Base-by-base conservation (phyloP, 1,140 invertebrate genomes). In the Conopomorpha cramerella region DNA sequence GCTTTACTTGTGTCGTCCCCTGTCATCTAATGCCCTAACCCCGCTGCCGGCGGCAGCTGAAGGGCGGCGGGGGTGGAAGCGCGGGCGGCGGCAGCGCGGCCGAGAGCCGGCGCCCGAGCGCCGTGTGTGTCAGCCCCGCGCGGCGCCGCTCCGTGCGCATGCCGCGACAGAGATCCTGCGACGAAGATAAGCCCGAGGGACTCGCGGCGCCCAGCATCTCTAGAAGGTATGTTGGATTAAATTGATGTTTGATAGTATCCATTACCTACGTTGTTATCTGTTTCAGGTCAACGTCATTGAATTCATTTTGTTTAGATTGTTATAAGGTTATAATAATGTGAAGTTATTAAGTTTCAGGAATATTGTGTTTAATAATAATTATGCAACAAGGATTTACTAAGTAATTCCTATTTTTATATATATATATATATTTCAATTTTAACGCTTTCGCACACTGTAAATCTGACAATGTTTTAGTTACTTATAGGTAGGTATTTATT, bases 151-250 rank as follows among this genome's bases (percentile, higher is more conserved):
- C 89, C 0, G 76, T 86, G 35, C 61, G 77, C 27, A 81, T 88
- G 8, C 83, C 86, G 2, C 80, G 88, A 8, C 89, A 91, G 60
- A 87, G 89, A 46, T 91, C 88, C 46, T 90, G 89, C 49, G 89
- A 91, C 49, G 89, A 91, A 35, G 90, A 92, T 41, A 80, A 84
- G 74, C 70, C 78, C 55, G 77, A 57, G 38, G 73, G 82, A 2
- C 71, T 89, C 2, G 81, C 79, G 6, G 78, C 87, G 38, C 86
- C 87, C 12, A 81, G 85, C 4, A 83, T 89, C 62, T 85, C 87
- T 4, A 80, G 88, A 53, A 83, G 84, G 82, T 82, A 61, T 14
- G 10, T 11, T 23, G 19, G 19, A 6, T 23, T 23, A 23, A 6
- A 23, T 23, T 23, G 19, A 23, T 4, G 19, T 23, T 4, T 23